A percentile compares a stretch with the other conserved stretches of the same genome.
phyloP scores from a whole-genome alignment of 2,113 vertebrate genomes.

The Pelecanus crispus region DNA sequence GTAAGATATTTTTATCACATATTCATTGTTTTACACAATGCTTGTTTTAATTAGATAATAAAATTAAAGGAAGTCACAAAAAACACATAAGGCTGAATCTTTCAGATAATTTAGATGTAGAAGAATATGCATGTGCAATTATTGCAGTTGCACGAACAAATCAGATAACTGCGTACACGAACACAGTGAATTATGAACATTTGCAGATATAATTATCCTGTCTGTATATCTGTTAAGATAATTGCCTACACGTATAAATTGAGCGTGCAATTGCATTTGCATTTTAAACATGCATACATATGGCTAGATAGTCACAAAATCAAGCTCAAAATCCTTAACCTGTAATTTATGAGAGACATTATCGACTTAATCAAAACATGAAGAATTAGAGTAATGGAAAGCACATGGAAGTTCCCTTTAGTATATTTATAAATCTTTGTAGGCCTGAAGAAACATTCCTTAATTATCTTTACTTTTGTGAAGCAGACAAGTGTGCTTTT shows the following conservation, averaged over 20 bases:
- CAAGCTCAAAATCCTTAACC: background rate
- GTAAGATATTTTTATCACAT: background rate
- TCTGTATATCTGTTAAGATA: background rate
- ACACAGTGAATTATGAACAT: background rate
- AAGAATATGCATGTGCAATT: background rate
- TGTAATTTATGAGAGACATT: background rate
- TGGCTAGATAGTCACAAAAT: background rate
- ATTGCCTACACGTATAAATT: background rate
- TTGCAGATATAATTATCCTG: slow-evolving; percentile 8
- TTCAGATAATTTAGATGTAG: background rate
- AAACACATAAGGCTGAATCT: background rate
- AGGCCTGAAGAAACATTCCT: background rate
- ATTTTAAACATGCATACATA: background rate
- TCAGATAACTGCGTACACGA: background rate
- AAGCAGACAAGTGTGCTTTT: background rate
- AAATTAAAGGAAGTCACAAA: background rate
- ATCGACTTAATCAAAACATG: background rate
- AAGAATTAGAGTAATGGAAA: background rate
- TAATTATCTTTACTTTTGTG: background rate
- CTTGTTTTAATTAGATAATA: background rate
- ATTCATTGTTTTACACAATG: background rate
- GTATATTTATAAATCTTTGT: background rate
- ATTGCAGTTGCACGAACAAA: background rate
- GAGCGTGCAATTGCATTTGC: background rate
- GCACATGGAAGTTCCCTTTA: background rate